Conservation (phyloP, 35 echinoderm and acorn worm species). For the Heliocidaris tuberculata region DNA sequence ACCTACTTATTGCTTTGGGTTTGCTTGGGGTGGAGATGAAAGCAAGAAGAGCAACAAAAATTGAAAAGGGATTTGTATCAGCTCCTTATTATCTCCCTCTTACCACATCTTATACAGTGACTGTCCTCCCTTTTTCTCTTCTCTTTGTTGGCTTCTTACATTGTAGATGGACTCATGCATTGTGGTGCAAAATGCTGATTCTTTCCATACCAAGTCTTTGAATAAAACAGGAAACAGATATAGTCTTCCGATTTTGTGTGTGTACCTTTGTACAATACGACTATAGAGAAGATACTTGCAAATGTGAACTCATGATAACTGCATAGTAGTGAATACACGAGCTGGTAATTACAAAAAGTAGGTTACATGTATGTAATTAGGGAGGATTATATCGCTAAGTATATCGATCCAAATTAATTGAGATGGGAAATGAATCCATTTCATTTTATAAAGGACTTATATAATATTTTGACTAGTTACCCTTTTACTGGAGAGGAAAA, state of each 20-base stretch:
- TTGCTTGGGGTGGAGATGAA: background rate
- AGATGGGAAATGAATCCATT: too few species aligned
- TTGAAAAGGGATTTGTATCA: conserved; percentile 2
- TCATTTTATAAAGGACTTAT: too few species aligned
- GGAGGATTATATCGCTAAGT: too few species aligned
- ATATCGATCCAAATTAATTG: too few species aligned
- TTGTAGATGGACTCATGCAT: background rate
- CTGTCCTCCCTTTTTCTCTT: background rate
- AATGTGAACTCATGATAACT: background rate
- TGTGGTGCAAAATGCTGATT: background rate
- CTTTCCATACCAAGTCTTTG: background rate
- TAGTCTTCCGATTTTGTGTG: background rate
- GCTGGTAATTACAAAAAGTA: too few species aligned
- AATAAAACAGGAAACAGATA: too few species aligned
- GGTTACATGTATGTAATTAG: too few species aligned
- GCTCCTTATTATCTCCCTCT: conserved; percentile 1
- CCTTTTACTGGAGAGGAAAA: too few species aligned
- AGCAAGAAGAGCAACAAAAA: background rate
- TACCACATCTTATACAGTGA: background rate
- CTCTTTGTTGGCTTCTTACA: background rate
- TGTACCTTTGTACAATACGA: background rate
- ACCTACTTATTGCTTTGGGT: background rate
- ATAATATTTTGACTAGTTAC: too few species aligned
- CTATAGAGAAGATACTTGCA: background rate
- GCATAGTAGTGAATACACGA: too few species aligned